These are phyloP conservation scores for Entomobrya proxima DNA, from an alignment of 2,888 invertebrate genomes.

Conservation along the genomic window DNA sequence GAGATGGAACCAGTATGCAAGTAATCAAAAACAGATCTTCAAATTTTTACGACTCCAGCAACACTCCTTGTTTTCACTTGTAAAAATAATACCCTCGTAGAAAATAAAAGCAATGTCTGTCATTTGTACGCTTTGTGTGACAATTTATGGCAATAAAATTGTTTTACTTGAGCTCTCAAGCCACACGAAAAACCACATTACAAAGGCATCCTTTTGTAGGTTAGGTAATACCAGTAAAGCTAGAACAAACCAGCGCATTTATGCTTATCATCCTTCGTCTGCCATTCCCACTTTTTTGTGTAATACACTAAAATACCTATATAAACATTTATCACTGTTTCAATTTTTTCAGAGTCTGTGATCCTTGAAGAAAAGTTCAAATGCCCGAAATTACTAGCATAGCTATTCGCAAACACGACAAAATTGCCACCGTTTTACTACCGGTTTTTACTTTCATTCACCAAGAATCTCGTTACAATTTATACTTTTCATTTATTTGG, in stretches of 20 bases:
- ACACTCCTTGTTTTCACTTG: neutral
- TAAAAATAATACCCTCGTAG: neutral
- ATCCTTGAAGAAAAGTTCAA: neutral
- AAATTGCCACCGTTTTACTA: neutral
- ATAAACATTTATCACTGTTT: neutral
- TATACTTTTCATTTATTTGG: neutral
- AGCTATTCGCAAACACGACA: neutral
- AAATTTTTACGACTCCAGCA: constrained; percentile 5
- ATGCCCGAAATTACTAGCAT: neutral
- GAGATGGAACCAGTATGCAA: neutral
- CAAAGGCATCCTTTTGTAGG: too few species aligned
- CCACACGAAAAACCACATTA: neutral
- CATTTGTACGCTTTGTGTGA: neutral
- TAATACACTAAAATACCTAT: neutral
- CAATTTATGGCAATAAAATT: constrained; percentile 6
- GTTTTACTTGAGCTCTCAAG: neutral
- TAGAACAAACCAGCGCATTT: too few species aligned
- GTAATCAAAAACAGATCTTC: neutral
- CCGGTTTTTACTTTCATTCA: neutral
- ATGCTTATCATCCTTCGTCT: too few species aligned
- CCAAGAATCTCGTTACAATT: neutral
- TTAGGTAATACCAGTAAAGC: too few species aligned
- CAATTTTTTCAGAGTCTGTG: neutral
- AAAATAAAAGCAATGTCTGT: constrained; percentile 2
- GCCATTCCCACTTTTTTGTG: neutral